Evolutionary conservation across 2,113 vertebrate species (phyloP).

Genomic region (Drymodes brunneopygia): DNA sequence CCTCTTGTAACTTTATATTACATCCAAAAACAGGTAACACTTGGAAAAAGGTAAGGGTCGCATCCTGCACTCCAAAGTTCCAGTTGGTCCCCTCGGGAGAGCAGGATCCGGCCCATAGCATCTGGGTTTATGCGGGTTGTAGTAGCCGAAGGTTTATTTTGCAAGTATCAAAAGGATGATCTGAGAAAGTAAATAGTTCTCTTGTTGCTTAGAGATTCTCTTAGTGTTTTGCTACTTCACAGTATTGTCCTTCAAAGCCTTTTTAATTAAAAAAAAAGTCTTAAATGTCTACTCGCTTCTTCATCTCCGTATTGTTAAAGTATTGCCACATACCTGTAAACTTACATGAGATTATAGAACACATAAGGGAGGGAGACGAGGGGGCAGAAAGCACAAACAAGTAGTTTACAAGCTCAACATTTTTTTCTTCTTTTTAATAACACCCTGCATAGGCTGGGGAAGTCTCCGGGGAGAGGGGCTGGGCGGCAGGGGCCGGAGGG

Average conservation of each 20-base stretch:
- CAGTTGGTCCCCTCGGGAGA: background rate
- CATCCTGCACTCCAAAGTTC: constrained; percentile 38
- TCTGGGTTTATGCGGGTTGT: constrained; percentile 7
- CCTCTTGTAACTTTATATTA: constrained; percentile 57
- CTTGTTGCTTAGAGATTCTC: constrained; percentile 60
- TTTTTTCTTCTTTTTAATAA: constrained; percentile 57
- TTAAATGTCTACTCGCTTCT: constrained; percentile 59
- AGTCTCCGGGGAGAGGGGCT: background rate
- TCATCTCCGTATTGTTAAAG: constrained; percentile 67
- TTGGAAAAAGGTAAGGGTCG: background rate
- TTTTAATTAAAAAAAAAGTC: constrained; percentile 56
- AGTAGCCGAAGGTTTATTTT: constrained; percentile 49
- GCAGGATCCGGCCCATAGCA: constrained; percentile 23
- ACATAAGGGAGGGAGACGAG: background rate
- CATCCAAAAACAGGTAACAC: constrained; percentile 42
- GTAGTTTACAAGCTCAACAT: constrained; percentile 77
- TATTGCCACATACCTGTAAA: constrained; percentile 81
- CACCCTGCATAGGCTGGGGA: constrained; percentile 42
- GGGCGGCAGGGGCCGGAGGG: background rate
- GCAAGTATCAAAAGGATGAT: constrained; percentile 63
- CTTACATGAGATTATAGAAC: constrained; percentile 60
- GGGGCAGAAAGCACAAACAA: constrained; percentile 66
- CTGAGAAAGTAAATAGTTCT: constrained; percentile 63
- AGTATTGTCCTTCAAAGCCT: constrained; percentile 60
- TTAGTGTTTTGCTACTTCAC: constrained; percentile 63